Evolutionary conservation across 2,797 vertebrate genomes (phyloP).

Genomic region (Amblyraja radiata): DNA sequence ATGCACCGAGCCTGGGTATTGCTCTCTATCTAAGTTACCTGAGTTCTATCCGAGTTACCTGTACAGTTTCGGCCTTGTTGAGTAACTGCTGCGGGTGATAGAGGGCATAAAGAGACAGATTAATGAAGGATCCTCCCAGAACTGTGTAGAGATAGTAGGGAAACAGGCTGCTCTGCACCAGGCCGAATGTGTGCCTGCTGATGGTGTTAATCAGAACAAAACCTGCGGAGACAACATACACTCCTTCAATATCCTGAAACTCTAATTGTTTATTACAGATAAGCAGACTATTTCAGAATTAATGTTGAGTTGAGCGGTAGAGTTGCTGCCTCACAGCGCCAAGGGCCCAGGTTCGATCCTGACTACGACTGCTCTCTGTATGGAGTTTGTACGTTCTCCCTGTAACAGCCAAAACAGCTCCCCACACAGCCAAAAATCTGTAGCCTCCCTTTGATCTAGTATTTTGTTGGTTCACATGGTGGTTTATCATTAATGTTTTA

Average conservation of each 20-base stretch:
- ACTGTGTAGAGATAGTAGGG: constrained; percentile 72
- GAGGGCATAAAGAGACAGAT: constrained; percentile 62
- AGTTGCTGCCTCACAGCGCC: too few species aligned
- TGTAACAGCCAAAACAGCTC: too few species aligned
- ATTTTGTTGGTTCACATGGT: too few species aligned
- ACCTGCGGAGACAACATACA: constrained; percentile 53
- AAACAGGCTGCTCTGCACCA: constrained; percentile 80
- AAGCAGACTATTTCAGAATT: not conserved
- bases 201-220: constrained; percentile 66
- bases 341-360: too few species aligned
- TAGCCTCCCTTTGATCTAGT: too few species aligned
- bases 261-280: not conserved
- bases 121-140: constrained; percentile 61
- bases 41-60: constrained; percentile 56
- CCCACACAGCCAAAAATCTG: too few species aligned
- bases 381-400: too few species aligned
- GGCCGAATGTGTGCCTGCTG: constrained; percentile 69
- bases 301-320: not conserved
- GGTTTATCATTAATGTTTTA: too few species aligned
- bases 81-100: constrained; percentile 68
- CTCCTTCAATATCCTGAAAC: not conserved
- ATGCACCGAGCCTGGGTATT: not conserved
- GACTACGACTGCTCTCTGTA: too few species aligned
- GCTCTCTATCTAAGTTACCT: not conserved
- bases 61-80: constrained; percentile 63